Base-by-base conservation (phyloP, 2,113 vertebrate species). In the Talpa occidentalis region DNA sequence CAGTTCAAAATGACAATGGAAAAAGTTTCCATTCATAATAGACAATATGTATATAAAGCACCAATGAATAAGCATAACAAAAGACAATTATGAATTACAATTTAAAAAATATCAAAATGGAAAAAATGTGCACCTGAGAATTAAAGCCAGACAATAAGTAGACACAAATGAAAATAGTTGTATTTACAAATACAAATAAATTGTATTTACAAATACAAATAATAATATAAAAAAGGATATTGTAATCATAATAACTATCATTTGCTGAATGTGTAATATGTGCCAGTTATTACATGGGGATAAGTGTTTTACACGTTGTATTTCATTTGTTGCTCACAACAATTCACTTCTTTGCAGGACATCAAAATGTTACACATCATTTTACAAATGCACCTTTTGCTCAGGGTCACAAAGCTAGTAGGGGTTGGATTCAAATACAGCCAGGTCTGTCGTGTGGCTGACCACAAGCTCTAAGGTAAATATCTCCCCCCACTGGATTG, bases 81-180 rank as follows among this genome's bases (percentile, higher is more conserved):
- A 80, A 76, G 69, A 74, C 24, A 93, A 37, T 78, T 44, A 60
- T 42, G 35, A 90, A 30, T 73, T 79, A 26, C 15, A 74, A 47
- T 32, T 91, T 66, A n/a, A 87, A 94, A 77, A 91, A 93, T 49
- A 86, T 9, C 28, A 90, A 90, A 91, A 69, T 44, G 52, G 59
- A 88, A 79, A 86, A 90, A 76, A 89, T 10, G 10, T 62, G 4
- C 30, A 81, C 15, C 12, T 70, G 86, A 85, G 47, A 76, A 62
- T 81, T 88, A 78, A 90, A 88, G n/a, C n/a, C n/a, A 76, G 14
- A 54, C 3, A 47, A 64, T 66, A 73, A 81, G 22, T 79, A 32
- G 84, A 60, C 14, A 69, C 4, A 37, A 69, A 84, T 32, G 22
- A 59, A 22, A 89, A 56, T 77, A 10, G 47, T 49, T 49, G 47